Percentiles rank a stretch among this genome's conserved stretches.
These are phyloP conservation scores for Catagonus wagneri DNA, from an alignment of 2,113 vertebrate species.

Conservation along the genomic window DNA sequence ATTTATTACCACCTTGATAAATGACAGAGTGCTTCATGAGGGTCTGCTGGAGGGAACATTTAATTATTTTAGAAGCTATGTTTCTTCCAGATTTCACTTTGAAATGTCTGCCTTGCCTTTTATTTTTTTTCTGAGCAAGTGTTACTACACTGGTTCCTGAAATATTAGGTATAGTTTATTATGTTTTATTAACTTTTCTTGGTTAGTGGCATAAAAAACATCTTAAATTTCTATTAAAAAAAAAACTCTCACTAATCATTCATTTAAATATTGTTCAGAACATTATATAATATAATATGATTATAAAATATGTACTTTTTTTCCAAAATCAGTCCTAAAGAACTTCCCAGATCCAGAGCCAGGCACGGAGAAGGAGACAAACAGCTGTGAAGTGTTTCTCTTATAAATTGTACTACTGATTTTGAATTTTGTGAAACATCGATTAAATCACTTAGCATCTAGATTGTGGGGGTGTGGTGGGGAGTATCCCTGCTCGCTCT, in stretches of 20 bases:
- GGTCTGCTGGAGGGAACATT: background rate
- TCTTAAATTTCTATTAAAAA: constrained; percentile 31
- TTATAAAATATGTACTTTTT: constrained; percentile 45
- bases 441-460: background rate
- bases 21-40: background rate
- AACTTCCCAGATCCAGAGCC: background rate
- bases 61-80: background rate
- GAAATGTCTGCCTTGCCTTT: background rate
- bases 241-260: constrained; percentile 36
- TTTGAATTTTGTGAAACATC: constrained; percentile 38
- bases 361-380: background rate
- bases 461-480: background rate
- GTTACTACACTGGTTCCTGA: background rate
- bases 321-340: constrained; percentile 49
- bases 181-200: constrained; percentile 35
- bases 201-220: background rate
- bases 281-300: constrained; percentile 27
- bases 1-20: background rate
- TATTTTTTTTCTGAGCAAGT: background rate
- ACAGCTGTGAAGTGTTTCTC: background rate
- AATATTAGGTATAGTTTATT: constrained; percentile 36
- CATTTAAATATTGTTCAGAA: constrained; percentile 60
- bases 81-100: background rate
- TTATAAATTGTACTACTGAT: constrained; percentile 8
- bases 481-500: background rate